Percentiles rank a stretch among this genome's conserved stretches.
Evolutionary conservation across 1,140 invertebrate species (phyloP).

Genomic region (Papilio polytes): DNA sequence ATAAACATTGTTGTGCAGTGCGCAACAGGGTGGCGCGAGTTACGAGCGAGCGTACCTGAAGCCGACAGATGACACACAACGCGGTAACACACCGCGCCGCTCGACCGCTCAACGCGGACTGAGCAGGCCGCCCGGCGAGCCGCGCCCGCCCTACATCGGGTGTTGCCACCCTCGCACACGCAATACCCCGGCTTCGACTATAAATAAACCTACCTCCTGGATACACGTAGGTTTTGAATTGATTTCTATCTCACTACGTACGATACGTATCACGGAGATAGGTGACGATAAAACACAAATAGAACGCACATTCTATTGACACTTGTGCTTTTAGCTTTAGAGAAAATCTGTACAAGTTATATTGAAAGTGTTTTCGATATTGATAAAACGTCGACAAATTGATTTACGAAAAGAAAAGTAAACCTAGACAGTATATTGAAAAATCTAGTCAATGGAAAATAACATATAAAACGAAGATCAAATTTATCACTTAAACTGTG

Average conservation of each 20-base stretch:
- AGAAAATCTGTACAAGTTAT: not conserved
- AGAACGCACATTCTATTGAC: constrained; percentile 34
- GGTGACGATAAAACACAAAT: constrained; percentile 38
- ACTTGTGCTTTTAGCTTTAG: constrained; percentile 18
- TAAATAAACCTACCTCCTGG: constrained; percentile 32
- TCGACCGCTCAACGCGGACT: constrained; percentile 71
- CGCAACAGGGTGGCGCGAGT: constrained; percentile 74
- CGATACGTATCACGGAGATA: constrained; percentile 33
- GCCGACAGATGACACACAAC: constrained; percentile 63
- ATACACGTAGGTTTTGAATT: constrained; percentile 31
- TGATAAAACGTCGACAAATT: not conserved
- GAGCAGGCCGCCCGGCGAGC: constrained; percentile 56
- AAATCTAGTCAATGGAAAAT: not conserved
- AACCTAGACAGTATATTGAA: not conserved
- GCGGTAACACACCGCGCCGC: constrained; percentile 68
- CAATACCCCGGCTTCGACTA: constrained; percentile 24
- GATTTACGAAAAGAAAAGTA: not conserved
- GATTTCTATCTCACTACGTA: constrained; percentile 35
- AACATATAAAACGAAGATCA: not conserved
- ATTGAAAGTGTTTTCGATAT: constrained; percentile 8
- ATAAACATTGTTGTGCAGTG: constrained; percentile 77
- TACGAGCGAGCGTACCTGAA: constrained; percentile 65
- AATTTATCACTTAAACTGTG: not conserved
- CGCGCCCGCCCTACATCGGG: constrained; percentile 52
- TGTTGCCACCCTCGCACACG: constrained; percentile 53